These are phyloP conservation scores for Melanotaenia trifasciata DNA, from an alignment of 2,797 vertebrate species.

Conservation along the genomic window DNA sequence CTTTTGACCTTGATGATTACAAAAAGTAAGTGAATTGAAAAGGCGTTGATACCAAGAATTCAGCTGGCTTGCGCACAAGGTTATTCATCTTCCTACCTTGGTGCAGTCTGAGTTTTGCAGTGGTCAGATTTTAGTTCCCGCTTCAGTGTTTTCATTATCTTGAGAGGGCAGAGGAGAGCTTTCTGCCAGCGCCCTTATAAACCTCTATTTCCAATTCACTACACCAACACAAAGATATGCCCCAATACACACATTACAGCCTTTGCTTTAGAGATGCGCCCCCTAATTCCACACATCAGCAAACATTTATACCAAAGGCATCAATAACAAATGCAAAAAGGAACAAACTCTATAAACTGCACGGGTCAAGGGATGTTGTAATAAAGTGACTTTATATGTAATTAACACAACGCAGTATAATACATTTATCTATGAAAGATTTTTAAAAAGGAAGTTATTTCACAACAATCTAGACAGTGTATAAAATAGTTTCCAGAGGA, in stretches of 20 bases:
- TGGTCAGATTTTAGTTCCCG: conserved; percentile 72
- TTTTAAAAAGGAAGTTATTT: not conserved
- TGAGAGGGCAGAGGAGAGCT: conserved; percentile 78
- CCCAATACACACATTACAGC: conserved; percentile 15
- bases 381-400: not conserved
- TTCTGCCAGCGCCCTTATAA: conserved; percentile 69
- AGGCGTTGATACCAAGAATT: conserved; percentile 79
- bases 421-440: not conserved
- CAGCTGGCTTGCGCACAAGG: conserved; percentile 62
- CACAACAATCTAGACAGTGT: not conserved
- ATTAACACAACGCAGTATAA: not conserved
- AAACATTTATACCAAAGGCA: conserved; percentile 20
- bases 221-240: conserved; percentile 40
- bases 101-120: conserved; percentile 64
- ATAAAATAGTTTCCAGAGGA: conserved; percentile 23
- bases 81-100: conserved; percentile 77
- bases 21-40: conserved; percentile 82
- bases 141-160: conserved; percentile 81
- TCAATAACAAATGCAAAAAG: conserved; percentile 17
- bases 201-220: conserved; percentile 71
- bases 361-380: not conserved
- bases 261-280: conserved; percentile 32
- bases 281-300: conserved; percentile 27
- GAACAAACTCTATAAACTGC: conserved; percentile 8
- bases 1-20: conserved; percentile 85